Evolutionary conservation across 2,113 vertebrate species (phyloP), one percentile per base, ranked within the genome.

Genomic region (Baryphthengus martii): DNA sequence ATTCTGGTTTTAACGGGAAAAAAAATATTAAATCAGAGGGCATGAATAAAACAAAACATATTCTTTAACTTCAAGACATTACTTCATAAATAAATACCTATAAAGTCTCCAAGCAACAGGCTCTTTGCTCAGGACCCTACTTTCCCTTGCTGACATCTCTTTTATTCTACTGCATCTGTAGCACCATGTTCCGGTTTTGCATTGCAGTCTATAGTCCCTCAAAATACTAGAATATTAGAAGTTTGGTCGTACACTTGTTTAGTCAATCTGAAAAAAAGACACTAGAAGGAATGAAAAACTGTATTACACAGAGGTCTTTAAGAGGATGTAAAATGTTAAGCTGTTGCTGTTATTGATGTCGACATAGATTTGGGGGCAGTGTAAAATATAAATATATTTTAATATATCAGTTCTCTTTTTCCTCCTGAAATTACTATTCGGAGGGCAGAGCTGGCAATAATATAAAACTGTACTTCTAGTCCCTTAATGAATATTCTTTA

Each of bases 401-500:
- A 42, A 78, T 55, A 59, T 39, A 61, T 33, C 3, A 37, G n/a
- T 59, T 78, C 1, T 25, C 9, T 56, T 72, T 58, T 67, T 84
- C 13, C 49, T 33, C 58, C 68, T 61, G 35, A 67, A 86, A 58
- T 83, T 39, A 31, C 52, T 47, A 35, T 23, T 74, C 83, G 74
- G 44, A 77, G 21, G 71, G 47, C 42, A 85, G 80, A 24, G 33
- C 67, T 63, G 89, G 63, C 58, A 92, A 59, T 23, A 81, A 59
- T 3, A 66, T 24, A 71, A 89, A 93, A 75, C 47, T 47, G 10
- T 5, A 52, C 56, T 85, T 76, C 74, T 49, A 26, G 85, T 70
- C 83, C 26, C 55, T 52, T 75, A 14, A 93, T 93, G 86, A 96
- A 95, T 95, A 93, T 95, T 90, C 89, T 87, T 88, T 92, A 83